Percentiles rank a stretch among this genome's conserved stretches.
Evolutionary conservation across 2,113 vertebrate genomes (phyloP).

Genomic region (Gobius niger): DNA sequence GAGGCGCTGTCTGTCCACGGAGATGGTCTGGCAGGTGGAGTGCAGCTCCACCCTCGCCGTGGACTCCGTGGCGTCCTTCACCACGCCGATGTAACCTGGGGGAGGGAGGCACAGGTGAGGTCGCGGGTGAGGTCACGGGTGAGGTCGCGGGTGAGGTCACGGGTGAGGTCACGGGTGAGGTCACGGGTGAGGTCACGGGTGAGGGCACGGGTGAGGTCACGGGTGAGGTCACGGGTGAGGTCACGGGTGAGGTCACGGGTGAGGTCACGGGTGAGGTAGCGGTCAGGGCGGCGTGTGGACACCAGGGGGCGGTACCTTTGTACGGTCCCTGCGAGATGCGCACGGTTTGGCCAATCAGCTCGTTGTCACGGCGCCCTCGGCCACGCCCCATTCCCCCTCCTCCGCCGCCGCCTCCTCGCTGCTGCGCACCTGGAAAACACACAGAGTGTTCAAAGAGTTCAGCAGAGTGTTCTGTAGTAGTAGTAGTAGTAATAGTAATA

Average conservation of each 20-base stretch:
- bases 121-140: not conserved
- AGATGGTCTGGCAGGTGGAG: constrained; percentile 97
- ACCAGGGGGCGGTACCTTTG: constrained; percentile 79
- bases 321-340: constrained; percentile 94
- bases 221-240: no score
- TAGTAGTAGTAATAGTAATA: no score
- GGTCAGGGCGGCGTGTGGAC: no score
- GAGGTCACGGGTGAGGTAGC: not conserved
- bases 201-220: not conserved
- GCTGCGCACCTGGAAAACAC: constrained; percentile 60
- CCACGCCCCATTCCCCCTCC: constrained; percentile 87
- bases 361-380: constrained; percentile 88
- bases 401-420: constrained; percentile 77
- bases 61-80: constrained; percentile 93
- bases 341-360: constrained; percentile 94
- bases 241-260: not conserved
- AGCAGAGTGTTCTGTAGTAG: not conserved
- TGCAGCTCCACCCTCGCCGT: constrained; percentile 91
- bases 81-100: constrained; percentile 91
- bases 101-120: not conserved
- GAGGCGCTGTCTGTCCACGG: constrained; percentile 89
- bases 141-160: no score
- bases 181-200: not conserved
- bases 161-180: not conserved
- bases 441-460: not conserved